A percentile compares a stretch with the other conserved stretches of the same genome.
phyloP scores from a whole-genome alignment of 2,888 invertebrate genomes.

The Coecobrya sp. region DNA sequence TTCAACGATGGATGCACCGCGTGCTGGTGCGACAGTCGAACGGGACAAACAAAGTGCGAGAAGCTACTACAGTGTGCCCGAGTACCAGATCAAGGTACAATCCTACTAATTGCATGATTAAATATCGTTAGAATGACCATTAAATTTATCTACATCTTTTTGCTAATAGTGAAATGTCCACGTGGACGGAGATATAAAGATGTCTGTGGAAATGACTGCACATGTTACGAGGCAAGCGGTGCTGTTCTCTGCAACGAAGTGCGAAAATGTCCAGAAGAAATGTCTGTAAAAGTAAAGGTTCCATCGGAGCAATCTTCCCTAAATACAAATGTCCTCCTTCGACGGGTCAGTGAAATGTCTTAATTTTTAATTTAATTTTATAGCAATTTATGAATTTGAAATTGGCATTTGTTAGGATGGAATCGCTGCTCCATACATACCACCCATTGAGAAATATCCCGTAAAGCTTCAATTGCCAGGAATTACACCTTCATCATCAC shows the following conservation, averaged over 20 bases:
- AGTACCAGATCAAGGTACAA: slow-evolving; percentile 21
- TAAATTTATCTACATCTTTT: background rate
- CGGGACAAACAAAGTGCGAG: slow-evolving; percentile 77
- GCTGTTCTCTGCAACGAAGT: slow-evolving; percentile 77
- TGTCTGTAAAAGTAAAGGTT: background rate
- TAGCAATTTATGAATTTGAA: too few relatives aligned
- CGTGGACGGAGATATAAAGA: slow-evolving; percentile 73
- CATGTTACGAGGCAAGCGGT: slow-evolving; percentile 77
- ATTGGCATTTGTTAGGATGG: slow-evolving; percentile 6
- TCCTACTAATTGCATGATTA: background rate
- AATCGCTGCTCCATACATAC: slow-evolving; percentile 3
- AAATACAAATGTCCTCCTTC: background rate
- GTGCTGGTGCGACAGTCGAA: slow-evolving; percentile 79
- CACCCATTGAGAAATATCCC: slow-evolving; percentile 24
- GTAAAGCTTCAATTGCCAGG: background rate
- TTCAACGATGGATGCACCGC: slow-evolving; percentile 80
- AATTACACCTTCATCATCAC: background rate
- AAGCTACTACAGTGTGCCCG: slow-evolving; percentile 43
- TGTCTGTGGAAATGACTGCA: slow-evolving; percentile 79
- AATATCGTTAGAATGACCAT: background rate
- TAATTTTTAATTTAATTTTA: background rate
- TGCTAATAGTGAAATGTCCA: slow-evolving; percentile 71
- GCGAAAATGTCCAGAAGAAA: slow-evolving; percentile 42
- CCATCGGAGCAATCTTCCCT: background rate
- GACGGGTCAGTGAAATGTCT: slow-evolving; percentile 15